Percentiles rank a stretch among this genome's conserved stretches.
phyloP scores from a whole-genome alignment of 1,140 invertebrate species.

The Lepidurus arcticus region DNA sequence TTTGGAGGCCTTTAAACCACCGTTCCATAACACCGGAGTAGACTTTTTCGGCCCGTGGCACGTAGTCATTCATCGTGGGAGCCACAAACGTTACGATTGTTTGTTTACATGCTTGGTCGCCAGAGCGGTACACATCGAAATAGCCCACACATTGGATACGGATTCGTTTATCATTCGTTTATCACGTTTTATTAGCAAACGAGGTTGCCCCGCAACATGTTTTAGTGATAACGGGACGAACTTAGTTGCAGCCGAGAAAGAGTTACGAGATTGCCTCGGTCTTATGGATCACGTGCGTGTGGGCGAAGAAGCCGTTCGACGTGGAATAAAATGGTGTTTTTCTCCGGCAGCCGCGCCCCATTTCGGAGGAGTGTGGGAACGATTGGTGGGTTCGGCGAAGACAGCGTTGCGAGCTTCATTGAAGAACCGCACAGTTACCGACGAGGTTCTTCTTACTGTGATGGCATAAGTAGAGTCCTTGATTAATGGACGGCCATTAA shows the following conservation, averaged over 20 bases:
- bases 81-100: too few relatives aligned
- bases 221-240: too few relatives aligned
- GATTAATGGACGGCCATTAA: constrained; percentile 45
- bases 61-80: too few relatives aligned
- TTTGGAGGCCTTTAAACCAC: neutral
- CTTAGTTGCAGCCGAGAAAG: constrained; percentile 9
- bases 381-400: constrained; percentile 36
- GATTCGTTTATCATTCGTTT: too few relatives aligned
- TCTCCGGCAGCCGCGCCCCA: constrained; percentile 38
- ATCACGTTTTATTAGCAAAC: too few relatives aligned
- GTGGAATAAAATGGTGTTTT: constrained; percentile 38
- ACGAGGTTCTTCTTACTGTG: constrained; percentile 41
- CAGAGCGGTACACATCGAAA: too few relatives aligned
- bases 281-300: neutral
- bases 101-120: too few relatives aligned
- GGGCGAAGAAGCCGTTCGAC: constrained; percentile 6
- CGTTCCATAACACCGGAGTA: constrained; percentile 20
- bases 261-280: neutral
- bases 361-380: constrained; percentile 40
- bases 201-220: too few relatives aligned
- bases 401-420: constrained; percentile 34
- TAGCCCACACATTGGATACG: too few relatives aligned
- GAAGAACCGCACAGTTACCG: constrained; percentile 38
- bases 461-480: constrained; percentile 25
- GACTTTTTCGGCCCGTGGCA: constrained; percentile 12